Conservation (phyloP, 2,797 vertebrate genomes). For the Betta splendens region DNA sequence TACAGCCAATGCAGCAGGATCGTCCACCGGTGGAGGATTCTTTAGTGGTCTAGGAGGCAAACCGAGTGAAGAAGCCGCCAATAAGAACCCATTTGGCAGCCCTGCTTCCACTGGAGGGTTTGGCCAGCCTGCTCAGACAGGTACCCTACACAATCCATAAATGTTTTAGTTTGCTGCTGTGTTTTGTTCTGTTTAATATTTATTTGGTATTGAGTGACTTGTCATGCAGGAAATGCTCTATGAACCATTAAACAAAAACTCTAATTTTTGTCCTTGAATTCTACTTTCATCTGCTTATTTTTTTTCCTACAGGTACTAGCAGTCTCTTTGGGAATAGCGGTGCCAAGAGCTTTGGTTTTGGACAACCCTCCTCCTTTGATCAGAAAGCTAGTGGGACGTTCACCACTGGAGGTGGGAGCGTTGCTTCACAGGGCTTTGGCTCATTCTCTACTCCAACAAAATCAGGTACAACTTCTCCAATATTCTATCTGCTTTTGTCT, state of each 20-base stretch:
- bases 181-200: not conserved
- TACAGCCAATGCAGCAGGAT: constrained; percentile 62
- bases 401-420: constrained; percentile 89
- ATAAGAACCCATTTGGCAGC: constrained; percentile 94
- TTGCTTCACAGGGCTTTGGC: constrained; percentile 94
- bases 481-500: not conserved
- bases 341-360: constrained; percentile 89
- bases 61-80: constrained; percentile 94
- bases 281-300: not conserved
- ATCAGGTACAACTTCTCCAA: constrained; percentile 78
- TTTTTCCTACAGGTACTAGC: constrained; percentile 73
- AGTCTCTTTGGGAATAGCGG: constrained; percentile 91
- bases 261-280: not conserved
- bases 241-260: not conserved
- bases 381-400: constrained; percentile 92
- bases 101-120: constrained; percentile 82
- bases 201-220: not conserved
- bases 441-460: constrained; percentile 88
- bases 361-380: constrained; percentile 86
- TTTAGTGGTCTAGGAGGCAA: constrained; percentile 97
- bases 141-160: constrained; percentile 40
- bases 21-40: constrained; percentile 83
- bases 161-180: not conserved
- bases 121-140: constrained; percentile 78
- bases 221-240: not conserved